phyloP scores from a whole-genome alignment of 2,888 invertebrate species.

The Melanchra persicariae region DNA sequence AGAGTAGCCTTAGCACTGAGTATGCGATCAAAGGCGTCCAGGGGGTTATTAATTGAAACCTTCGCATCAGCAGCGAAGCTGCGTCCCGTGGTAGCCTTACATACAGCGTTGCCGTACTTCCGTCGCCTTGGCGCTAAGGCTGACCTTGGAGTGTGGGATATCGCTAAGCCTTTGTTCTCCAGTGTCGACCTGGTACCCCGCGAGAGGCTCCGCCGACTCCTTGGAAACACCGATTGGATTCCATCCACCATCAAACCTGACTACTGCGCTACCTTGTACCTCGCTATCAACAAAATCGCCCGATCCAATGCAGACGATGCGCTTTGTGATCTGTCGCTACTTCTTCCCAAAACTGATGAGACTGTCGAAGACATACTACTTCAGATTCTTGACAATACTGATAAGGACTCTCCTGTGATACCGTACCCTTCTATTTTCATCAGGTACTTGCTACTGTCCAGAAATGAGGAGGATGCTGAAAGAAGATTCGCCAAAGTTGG shows the following conservation, averaged over 20 bases:
- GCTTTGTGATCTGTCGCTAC: slow-evolving; percentile 66
- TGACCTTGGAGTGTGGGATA: slow-evolving; percentile 70
- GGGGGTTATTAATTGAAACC: slow-evolving; percentile 24
- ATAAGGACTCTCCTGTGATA: slow-evolving; percentile 45
- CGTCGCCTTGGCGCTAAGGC: slow-evolving; percentile 60
- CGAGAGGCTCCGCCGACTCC: slow-evolving; percentile 44
- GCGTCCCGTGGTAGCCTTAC: slow-evolving; percentile 66
- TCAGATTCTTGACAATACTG: slow-evolving; percentile 53
- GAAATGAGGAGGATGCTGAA: slow-evolving; percentile 67
- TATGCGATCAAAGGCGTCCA: slow-evolving; percentile 25
- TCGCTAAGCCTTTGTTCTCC: slow-evolving; percentile 69
- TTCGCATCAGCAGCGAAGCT: slow-evolving; percentile 38
- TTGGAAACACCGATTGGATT: slow-evolving; percentile 58
- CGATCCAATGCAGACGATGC: slow-evolving; percentile 54
- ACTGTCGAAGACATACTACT: slow-evolving; percentile 65
- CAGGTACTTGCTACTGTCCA: slow-evolving; percentile 74
- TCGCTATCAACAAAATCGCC: slow-evolving; percentile 60
- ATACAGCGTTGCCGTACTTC: slow-evolving; percentile 69
- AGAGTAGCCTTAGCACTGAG: slow-evolving; percentile 71
- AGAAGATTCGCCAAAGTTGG: slow-evolving; percentile 69
- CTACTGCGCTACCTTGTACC: slow-evolving; percentile 72
- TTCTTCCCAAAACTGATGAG: slow-evolving; percentile 64
- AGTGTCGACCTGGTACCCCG: slow-evolving; percentile 63
- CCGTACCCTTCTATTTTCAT: slow-evolving; percentile 72
- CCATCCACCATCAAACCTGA: slow-evolving; percentile 71